These are phyloP conservation scores for Enteromius anoplus DNA, from an alignment of 2,797 vertebrate species.

Conservation along the genomic window DNA sequence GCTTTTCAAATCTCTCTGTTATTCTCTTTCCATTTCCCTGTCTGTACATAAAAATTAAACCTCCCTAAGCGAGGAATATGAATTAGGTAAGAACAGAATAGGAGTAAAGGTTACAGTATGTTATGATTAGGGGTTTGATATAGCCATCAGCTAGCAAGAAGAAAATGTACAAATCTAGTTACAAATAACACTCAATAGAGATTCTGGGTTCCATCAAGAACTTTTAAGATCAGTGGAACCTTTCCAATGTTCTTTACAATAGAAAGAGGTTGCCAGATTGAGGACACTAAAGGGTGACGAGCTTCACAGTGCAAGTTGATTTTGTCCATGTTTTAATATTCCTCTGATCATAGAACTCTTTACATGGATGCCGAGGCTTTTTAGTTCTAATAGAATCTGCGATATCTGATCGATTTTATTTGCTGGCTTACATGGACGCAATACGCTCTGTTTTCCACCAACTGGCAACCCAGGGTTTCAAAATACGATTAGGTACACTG, in stretches of 20 bases:
- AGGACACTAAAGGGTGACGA: background rate
- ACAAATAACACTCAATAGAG: background rate
- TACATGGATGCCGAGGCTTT: background rate
- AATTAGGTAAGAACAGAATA: constrained; percentile 30
- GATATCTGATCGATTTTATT: background rate
- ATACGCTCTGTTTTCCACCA: background rate
- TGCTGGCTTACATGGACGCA: background rate
- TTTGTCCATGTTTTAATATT: background rate
- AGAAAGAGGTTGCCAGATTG: background rate
- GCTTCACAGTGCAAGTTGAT: background rate
- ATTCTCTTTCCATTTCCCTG: constrained; percentile 1
- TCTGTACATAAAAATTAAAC: constrained; percentile 49
- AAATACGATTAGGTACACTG: background rate
- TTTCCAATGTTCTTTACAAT: background rate
- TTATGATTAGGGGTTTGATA: background rate
- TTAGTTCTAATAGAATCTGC: background rate
- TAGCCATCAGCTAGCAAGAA: background rate
- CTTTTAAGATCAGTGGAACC: background rate
- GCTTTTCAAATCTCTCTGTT: constrained; percentile 50
- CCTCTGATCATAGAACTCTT: background rate
- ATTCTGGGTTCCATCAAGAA: background rate
- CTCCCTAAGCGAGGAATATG: constrained; percentile 26
- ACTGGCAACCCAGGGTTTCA: background rate
- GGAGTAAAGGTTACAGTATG: constrained; percentile 5
- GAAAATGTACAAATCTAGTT: constrained; percentile 8